These are phyloP conservation scores for Acronicta alni DNA, from an alignment of 2,888 invertebrate genomes.

Conservation along the genomic window DNA sequence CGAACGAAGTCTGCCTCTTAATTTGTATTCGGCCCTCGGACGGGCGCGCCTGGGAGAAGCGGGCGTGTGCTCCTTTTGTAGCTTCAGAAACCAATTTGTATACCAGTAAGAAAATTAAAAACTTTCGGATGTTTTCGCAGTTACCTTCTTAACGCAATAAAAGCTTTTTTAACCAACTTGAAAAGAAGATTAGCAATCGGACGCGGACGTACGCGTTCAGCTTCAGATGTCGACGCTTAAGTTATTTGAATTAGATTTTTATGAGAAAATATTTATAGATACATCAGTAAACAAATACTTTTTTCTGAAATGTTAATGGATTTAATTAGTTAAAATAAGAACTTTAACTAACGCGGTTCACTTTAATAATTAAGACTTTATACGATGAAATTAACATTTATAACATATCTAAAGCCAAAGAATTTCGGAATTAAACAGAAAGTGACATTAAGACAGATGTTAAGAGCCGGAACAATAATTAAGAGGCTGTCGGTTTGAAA, in stretches of 20 bases:
- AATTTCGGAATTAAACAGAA: slow-evolving; percentile 83
- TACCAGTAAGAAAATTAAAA: slow-evolving; percentile 85
- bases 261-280: slow-evolving; percentile 12
- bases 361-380: slow-evolving; percentile 58
- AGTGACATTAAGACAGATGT: slow-evolving; percentile 88
- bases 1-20: slow-evolving; percentile 79
- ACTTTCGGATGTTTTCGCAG: slow-evolving; percentile 74
- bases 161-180: slow-evolving; percentile 63
- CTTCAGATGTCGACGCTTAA: slow-evolving; percentile 24
- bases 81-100: slow-evolving; percentile 86
- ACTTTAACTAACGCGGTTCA: slow-evolving; percentile 29
- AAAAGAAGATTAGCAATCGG: slow-evolving; percentile 43
- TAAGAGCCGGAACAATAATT: slow-evolving; percentile 88
- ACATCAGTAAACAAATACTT: slow-evolving; percentile 10
- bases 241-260: slow-evolving; percentile 36
- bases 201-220: slow-evolving; percentile 16
- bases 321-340: slow-evolving; percentile 37
- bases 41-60: slow-evolving; percentile 70
- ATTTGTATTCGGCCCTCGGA: slow-evolving; percentile 84
- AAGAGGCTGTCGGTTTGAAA: slow-evolving; percentile 87
- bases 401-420: slow-evolving; percentile 71
- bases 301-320: slow-evolving; percentile 8
- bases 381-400: slow-evolving; percentile 72
- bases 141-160: slow-evolving; percentile 71
- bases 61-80: slow-evolving; percentile 81